Evolutionary conservation across 2,888 invertebrate genomes (phyloP).

Genomic region (Nemoura dubitans): DNA sequence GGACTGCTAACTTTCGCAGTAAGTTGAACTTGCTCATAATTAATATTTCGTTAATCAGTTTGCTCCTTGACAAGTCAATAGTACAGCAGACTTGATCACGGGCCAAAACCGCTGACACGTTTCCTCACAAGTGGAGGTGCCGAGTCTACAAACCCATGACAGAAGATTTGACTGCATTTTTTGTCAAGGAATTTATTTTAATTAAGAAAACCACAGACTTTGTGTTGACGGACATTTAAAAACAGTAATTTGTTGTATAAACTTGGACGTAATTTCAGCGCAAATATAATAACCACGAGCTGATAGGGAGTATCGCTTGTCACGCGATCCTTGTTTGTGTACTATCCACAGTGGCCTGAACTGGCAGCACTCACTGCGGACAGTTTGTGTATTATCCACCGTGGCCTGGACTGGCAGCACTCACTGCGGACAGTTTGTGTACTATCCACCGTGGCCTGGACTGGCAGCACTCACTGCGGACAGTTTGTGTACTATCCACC

Average conservation of each 20-base stretch:
- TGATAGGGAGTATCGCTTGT: not conserved
- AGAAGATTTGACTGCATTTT: too few relatives aligned
- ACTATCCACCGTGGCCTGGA: too few relatives aligned
- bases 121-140: not conserved
- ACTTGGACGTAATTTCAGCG: not conserved
- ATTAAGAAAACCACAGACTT: not conserved
- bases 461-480: too few relatives aligned
- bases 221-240: not conserved
- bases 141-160: too few relatives aligned
- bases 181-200: too few relatives aligned
- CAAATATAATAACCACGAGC: not conserved
- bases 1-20: constrained; percentile 47
- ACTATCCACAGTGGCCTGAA: too few relatives aligned
- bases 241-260: not conserved
- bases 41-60: not conserved
- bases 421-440: too few relatives aligned
- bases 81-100: not conserved
- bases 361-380: too few relatives aligned
- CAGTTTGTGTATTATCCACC: too few relatives aligned
- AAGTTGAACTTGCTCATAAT: constrained; percentile 24
- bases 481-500: too few relatives aligned
- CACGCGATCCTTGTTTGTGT: not conserved
- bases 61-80: not conserved
- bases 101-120: not conserved
- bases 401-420: too few relatives aligned